Evolutionary conservation across 1,140 invertebrate genomes (phyloP).

Genomic region (Spodoptera frugiperda): DNA sequence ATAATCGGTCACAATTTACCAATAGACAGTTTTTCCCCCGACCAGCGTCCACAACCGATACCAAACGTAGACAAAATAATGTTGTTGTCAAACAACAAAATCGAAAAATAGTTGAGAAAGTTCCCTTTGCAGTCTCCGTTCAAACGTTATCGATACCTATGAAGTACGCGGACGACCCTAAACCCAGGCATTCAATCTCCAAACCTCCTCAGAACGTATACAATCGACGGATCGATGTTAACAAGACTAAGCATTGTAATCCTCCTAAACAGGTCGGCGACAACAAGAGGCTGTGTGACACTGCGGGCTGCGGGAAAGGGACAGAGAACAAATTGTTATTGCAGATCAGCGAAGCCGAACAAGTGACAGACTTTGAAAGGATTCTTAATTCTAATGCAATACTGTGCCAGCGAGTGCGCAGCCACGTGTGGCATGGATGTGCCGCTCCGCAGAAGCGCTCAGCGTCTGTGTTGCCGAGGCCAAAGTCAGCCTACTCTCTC

Average conservation of each 20-base stretch:
- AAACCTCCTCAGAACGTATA: constrained; percentile 60
- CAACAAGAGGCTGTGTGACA: constrained; percentile 77
- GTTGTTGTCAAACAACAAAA: constrained; percentile 71
- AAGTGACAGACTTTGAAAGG: constrained; percentile 86
- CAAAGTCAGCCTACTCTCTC: constrained; percentile 80
- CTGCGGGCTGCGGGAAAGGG: constrained; percentile 72
- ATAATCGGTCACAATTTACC: constrained; percentile 56
- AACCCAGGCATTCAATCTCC: constrained; percentile 73
- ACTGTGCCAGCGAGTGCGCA: constrained; percentile 75
- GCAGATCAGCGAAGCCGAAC: constrained; percentile 85
- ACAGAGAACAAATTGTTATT: constrained; percentile 83
- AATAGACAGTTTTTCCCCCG: constrained; percentile 66
- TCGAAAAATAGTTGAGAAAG: constrained; percentile 69
- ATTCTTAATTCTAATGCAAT: constrained; percentile 86
- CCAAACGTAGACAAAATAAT: constrained; percentile 59
- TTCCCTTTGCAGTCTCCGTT: constrained; percentile 72
- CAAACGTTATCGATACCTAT: constrained; percentile 79
- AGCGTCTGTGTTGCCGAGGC: constrained; percentile 69
- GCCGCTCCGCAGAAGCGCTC: constrained; percentile 64
- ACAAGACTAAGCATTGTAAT: constrained; percentile 79
- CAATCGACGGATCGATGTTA: constrained; percentile 65
- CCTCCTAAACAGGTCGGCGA: constrained; percentile 78
- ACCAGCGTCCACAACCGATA: constrained; percentile 52
- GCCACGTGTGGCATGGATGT: constrained; percentile 75
- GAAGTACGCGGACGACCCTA: constrained; percentile 74